Evolutionary conservation across 35 echinoderm and acorn worm species (phyloP).

Genomic region (Stichopus chloronotus): DNA sequence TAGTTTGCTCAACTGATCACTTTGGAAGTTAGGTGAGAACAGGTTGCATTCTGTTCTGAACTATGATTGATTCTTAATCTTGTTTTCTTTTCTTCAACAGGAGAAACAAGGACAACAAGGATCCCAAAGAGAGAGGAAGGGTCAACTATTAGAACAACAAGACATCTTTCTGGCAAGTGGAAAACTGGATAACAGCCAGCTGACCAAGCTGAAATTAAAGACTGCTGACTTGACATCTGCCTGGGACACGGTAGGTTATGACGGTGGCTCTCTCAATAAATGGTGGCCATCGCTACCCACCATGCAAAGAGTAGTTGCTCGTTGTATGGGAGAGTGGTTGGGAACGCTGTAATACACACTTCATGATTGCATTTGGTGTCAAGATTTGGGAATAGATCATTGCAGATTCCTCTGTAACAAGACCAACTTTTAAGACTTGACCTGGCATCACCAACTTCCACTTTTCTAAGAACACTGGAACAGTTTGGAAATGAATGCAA

Average conservation of each 20-base stretch:
- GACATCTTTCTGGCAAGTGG: constrained; percentile 66
- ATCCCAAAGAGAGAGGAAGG: constrained; percentile 52
- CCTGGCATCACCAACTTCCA: too few species aligned
- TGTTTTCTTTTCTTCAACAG: constrained; percentile 15
- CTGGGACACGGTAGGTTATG: constrained; percentile 68
- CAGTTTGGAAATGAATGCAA: too few species aligned
- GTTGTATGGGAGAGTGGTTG: not conserved
- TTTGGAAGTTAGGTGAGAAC: too few species aligned
- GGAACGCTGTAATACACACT: too few species aligned
- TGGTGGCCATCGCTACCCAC: not conserved
- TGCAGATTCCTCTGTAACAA: not conserved
- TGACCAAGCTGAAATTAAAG: constrained; percentile 66
- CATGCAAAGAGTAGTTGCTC: not conserved
- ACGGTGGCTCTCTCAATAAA: too few species aligned
- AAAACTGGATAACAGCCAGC: constrained; percentile 52
- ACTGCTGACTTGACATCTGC: constrained; percentile 53
- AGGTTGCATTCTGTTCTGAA: too few species aligned
- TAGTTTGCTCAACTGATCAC: too few species aligned
- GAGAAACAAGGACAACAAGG: constrained; percentile 58
- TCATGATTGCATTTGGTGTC: not conserved
- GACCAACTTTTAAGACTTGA: too few species aligned
- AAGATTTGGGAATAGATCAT: not conserved
- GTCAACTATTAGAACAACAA: constrained; percentile 58
- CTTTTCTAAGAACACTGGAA: too few species aligned
- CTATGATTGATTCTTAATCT: not conserved